These are phyloP conservation scores for Drosophila mojavensis DNA, from an alignment of 1,140 invertebrate species.

Conservation along the genomic window DNA sequence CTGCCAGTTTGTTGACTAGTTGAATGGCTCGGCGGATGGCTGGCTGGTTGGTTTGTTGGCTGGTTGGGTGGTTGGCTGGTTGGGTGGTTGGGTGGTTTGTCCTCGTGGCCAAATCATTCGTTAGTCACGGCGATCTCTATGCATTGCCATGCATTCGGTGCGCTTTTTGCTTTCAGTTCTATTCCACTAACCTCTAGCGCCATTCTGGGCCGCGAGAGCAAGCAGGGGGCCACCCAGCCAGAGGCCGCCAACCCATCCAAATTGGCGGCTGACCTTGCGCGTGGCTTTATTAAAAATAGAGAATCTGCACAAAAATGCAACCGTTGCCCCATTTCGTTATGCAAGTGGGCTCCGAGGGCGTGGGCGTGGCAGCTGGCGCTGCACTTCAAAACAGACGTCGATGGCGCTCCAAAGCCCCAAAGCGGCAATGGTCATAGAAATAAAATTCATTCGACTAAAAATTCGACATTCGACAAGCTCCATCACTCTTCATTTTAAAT, in stretches of 20 bases:
- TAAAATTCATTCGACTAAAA: not conserved
- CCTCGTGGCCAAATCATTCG: conserved; percentile 17
- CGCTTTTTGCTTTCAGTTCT: conserved; percentile 25
- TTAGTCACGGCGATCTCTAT: not conserved
- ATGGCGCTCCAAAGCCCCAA: not conserved
- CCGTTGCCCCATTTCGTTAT: conserved; percentile 22
- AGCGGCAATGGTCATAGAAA: not conserved
- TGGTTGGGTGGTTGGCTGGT: not conserved
- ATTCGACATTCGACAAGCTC: not conserved
- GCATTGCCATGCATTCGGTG: conserved; percentile 13
- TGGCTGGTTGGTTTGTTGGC: not conserved
- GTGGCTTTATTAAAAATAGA: conserved; percentile 55
- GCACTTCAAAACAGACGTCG: conserved; percentile 15
- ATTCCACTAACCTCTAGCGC: conserved; percentile 16
- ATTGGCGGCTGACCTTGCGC: conserved; percentile 46
- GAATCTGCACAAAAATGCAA: conserved; percentile 36
- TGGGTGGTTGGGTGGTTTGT: not conserved
- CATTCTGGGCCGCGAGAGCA: not conserved
- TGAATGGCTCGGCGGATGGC: not conserved
- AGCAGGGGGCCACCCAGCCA: conserved; percentile 1
- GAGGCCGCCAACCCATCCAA: conserved; percentile 20
- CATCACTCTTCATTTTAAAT: conserved; percentile 14
- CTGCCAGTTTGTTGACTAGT: not conserved
- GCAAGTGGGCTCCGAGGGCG: conserved; percentile 5
- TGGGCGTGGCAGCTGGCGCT: conserved; percentile 14